Evolutionary conservation across 2,797 vertebrate genomes (phyloP).

Genomic region (Tokudaia tokunoshimensis): DNA sequence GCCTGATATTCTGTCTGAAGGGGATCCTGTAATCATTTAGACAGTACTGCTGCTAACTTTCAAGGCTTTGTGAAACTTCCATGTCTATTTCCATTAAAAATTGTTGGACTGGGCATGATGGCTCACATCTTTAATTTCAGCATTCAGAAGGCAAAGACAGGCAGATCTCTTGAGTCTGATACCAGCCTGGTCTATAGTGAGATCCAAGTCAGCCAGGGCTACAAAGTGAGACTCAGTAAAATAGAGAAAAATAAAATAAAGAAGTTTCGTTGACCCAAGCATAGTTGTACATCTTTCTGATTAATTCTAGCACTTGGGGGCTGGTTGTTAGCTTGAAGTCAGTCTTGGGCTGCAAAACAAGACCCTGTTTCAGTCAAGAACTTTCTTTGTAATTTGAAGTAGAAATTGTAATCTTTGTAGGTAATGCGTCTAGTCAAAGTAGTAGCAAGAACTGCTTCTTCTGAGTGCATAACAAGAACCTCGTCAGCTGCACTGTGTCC

Average conservation of each 20-base stretch:
- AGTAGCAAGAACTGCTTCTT: neutral
- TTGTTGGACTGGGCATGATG: neutral
- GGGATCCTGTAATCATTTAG: neutral
- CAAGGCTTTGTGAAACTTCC: neutral
- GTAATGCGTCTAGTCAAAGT: neutral
- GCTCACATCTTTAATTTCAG: neutral
- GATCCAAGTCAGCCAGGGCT: neutral
- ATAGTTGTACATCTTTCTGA: neutral
- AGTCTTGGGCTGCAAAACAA: neutral
- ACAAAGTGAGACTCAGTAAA: neutral
- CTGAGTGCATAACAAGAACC: neutral
- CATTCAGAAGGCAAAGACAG: neutral
- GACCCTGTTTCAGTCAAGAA: neutral
- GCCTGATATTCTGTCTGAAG: neutral
- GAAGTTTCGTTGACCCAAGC: neutral
- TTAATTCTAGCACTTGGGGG: neutral
- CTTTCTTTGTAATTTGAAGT: neutral
- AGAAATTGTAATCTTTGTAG: neutral
- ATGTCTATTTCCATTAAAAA: neutral
- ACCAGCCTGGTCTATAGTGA: neutral
- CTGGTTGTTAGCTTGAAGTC: neutral
- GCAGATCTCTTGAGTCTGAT: no score
- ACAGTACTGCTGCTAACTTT: neutral
- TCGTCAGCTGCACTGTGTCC: accelerated
- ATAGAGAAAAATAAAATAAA: neutral